Percentiles rank a stretch among this genome's conserved stretches.
Evolutionary conservation across 2,797 vertebrate genomes (phyloP).

Genomic region (Rhinophrynus dorsalis): DNA sequence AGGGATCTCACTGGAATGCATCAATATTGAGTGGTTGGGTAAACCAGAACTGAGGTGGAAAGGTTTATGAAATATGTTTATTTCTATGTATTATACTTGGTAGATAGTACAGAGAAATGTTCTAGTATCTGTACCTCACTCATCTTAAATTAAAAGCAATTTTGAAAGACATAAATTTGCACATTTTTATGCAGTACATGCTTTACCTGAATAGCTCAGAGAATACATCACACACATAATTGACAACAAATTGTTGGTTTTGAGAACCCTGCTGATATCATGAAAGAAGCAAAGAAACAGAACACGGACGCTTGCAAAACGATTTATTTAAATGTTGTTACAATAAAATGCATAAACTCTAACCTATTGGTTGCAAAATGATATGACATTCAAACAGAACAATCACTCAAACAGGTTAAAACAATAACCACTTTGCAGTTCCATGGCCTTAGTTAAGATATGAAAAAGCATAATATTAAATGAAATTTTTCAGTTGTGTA

Average conservation of each 20-base stretch:
- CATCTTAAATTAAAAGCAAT: neutral
- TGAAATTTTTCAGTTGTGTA: no score
- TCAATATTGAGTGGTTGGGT: no score
- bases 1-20: no score
- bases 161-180: neutral
- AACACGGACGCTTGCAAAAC: no score
- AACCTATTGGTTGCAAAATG: conserved; percentile 13
- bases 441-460: no score
- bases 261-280: conserved; percentile 26
- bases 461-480: no score
- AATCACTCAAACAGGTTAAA: conserved; percentile 40
- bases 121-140: no score
- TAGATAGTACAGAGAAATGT: no score
- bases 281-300: conserved; percentile 24
- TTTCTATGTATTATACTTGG: no score
- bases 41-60: no score
- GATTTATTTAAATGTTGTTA: conserved; percentile 23
- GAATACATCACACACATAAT: neutral
- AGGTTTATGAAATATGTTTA: no score
- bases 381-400: conserved; percentile 40
- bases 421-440: conserved; percentile 22
- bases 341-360: conserved; percentile 42
- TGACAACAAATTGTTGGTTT: neutral
- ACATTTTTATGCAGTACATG: neutral
- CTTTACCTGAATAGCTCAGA: neutral